These are phyloP conservation scores for Ennomos fuscantarius DNA, from an alignment of 2,888 invertebrate species.

Conservation along the genomic window DNA sequence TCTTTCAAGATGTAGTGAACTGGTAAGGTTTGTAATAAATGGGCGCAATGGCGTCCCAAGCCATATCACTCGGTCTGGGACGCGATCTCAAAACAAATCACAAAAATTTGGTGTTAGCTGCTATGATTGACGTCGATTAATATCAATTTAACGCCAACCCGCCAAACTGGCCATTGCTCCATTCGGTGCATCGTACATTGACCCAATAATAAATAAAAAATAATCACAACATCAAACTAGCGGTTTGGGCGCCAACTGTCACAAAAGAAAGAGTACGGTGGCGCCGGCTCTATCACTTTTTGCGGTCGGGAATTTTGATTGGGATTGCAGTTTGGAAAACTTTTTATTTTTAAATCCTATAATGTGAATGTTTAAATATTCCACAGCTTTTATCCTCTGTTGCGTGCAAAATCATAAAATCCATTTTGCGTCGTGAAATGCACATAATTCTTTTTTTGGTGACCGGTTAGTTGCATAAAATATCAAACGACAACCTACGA, in stretches of 20 bases:
- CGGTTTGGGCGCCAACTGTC: constrained; percentile 25
- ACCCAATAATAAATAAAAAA: constrained; percentile 30
- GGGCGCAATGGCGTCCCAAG: too few species aligned
- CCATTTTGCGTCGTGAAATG: too few species aligned
- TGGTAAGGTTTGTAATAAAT: too few species aligned
- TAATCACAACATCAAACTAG: constrained; percentile 19
- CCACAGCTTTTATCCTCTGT: too few species aligned
- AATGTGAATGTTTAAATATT: neutral
- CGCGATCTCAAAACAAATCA: too few species aligned
- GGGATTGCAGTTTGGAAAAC: constrained; percentile 2
- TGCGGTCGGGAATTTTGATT: constrained; percentile 9
- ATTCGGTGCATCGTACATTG: constrained; percentile 27
- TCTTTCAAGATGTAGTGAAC: too few species aligned
- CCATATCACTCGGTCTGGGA: too few species aligned
- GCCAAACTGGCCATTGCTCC: constrained; percentile 22
- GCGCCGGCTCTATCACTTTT: constrained; percentile 20
- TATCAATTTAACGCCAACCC: constrained; percentile 12
- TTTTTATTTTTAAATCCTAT: constrained; percentile 7
- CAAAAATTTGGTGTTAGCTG: too few species aligned
- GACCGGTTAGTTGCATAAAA: too few species aligned
- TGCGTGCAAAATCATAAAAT: neutral
- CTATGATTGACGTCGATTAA: constrained; percentile 8
- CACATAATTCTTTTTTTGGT: too few species aligned
- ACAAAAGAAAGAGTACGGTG: constrained; percentile 15
- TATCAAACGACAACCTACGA: too few species aligned